Conservation (phyloP, 2,888 invertebrate species). For the Drosophila multiciliata region DNA sequence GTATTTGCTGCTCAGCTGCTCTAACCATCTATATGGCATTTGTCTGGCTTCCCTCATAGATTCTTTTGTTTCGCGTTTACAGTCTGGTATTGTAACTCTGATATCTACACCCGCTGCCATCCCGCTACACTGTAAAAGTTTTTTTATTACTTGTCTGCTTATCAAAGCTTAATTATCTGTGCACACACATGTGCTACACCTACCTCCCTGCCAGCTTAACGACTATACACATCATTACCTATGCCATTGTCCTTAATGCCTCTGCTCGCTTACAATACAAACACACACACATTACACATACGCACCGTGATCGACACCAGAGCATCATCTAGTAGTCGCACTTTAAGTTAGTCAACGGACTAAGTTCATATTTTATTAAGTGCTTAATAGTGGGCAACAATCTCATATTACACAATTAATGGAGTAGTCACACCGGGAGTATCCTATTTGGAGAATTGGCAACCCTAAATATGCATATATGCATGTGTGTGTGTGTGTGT, state of each 20-base stretch:
- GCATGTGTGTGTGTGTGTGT: conserved; percentile 6
- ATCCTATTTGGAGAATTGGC: conserved; percentile 58
- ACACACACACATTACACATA: conserved; percentile 45
- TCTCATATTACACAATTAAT: conserved; percentile 62
- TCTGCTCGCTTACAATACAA: conserved; percentile 20
- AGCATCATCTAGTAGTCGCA: conserved; percentile 19
- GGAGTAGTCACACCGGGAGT: conserved; percentile 31
- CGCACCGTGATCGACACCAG: conserved; percentile 36
- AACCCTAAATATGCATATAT: conserved; percentile 60
- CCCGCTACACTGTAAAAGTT: conserved; percentile 36
- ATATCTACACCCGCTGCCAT: conserved; percentile 9
- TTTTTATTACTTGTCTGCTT: conserved; percentile 74
- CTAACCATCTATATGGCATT: conserved; percentile 53
- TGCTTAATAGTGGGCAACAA: conserved; percentile 41
- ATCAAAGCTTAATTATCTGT: conserved; percentile 78
- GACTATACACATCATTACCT: conserved; percentile 59
- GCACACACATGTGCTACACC: conserved; percentile 54
- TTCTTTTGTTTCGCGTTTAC: conserved; percentile 69
- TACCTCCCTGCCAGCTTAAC: conserved; percentile 42
- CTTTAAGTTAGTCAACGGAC: conserved; percentile 48
- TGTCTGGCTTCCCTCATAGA: conserved; percentile 59
- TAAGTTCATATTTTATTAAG: conserved; percentile 65
- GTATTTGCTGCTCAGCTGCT: conserved; percentile 41
- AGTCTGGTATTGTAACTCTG: conserved; percentile 64
- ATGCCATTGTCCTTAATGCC: conserved; percentile 60